A percentile compares a stretch with the other conserved stretches of the same genome.
Evolutionary conservation across 2,888 invertebrate species (phyloP).

Genomic region (Bruchidius siliquastri): DNA sequence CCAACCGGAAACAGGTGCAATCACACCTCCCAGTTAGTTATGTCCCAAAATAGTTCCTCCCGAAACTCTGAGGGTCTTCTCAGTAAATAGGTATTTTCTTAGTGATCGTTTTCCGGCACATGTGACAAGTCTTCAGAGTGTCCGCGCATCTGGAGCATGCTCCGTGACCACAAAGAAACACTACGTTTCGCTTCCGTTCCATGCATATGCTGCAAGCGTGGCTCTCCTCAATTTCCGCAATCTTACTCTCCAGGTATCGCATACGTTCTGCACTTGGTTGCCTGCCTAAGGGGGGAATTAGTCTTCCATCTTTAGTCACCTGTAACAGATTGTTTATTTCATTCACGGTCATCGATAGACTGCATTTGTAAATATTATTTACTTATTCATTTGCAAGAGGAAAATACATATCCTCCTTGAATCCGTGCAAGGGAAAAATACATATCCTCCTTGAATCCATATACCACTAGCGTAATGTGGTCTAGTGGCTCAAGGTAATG

Average conservation of each 20-base stretch:
- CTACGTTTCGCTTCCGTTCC: slow-evolving; percentile 77
- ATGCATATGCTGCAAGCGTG: slow-evolving; percentile 84
- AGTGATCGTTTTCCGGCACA: slow-evolving; percentile 74
- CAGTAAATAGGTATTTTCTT: slow-evolving; percentile 59
- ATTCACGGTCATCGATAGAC: too few species aligned
- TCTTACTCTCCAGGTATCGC: slow-evolving; percentile 68
- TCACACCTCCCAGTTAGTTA: too few species aligned
- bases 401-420: too few species aligned
- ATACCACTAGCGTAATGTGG: too few species aligned
- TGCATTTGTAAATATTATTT: too few species aligned
- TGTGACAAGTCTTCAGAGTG: slow-evolving; percentile 78
- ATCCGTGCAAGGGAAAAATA: too few species aligned
- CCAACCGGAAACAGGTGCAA: too few species aligned
- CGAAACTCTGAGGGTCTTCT: background rate
- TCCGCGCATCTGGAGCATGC: slow-evolving; percentile 79
- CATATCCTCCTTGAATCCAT: too few species aligned
- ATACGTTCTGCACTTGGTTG: slow-evolving; percentile 63
- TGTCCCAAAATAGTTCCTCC: background rate
- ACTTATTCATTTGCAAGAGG: too few species aligned
- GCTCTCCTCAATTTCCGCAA: slow-evolving; percentile 82
- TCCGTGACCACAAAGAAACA: slow-evolving; percentile 84
- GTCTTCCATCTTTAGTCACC: slow-evolving; percentile 6
- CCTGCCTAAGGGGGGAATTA: slow-evolving; percentile 45
- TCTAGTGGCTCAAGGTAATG: too few species aligned
- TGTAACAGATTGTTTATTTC: background rate